Conservation (phyloP, 2,888 invertebrate species). For the Halocaridina rubra region DNA sequence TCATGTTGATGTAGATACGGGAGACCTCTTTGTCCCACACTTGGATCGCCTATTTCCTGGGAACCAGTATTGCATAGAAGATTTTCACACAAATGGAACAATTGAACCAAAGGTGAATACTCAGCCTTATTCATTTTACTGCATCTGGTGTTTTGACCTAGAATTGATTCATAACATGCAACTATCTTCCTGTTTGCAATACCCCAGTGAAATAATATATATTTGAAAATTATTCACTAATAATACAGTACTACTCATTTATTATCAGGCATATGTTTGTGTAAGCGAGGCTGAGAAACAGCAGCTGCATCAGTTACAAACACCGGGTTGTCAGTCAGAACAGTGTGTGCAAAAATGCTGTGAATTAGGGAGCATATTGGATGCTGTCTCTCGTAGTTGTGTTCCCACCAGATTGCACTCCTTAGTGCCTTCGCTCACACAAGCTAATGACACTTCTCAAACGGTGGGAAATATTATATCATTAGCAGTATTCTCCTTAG, state of each 20-base stretch:
- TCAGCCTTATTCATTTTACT: too few relatives aligned
- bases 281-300: constrained; percentile 48
- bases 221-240: too few relatives aligned
- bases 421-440: constrained; percentile 2
- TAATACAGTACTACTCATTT: too few relatives aligned
- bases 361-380: constrained; percentile 38
- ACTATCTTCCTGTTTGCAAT: too few relatives aligned
- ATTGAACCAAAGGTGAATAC: constrained; percentile 44
- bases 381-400: constrained; percentile 18
- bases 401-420: not conserved
- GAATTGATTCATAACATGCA: too few relatives aligned
- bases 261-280: constrained; percentile 52
- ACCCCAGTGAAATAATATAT: too few relatives aligned
- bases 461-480: not conserved
- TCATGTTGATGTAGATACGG: constrained; percentile 44
- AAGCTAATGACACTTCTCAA: not conserved
- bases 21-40: constrained; percentile 40
- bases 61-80: constrained; percentile 56
- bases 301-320: constrained; percentile 38
- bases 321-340: constrained; percentile 49
- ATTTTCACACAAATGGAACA: constrained; percentile 46
- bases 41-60: constrained; percentile 41
- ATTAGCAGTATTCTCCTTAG: too few relatives aligned
- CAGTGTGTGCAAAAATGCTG: constrained; percentile 61
- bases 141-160: too few relatives aligned